Conservation (phyloP, 1,140 invertebrate species). For the Maconellicoccus hirsutus region DNA sequence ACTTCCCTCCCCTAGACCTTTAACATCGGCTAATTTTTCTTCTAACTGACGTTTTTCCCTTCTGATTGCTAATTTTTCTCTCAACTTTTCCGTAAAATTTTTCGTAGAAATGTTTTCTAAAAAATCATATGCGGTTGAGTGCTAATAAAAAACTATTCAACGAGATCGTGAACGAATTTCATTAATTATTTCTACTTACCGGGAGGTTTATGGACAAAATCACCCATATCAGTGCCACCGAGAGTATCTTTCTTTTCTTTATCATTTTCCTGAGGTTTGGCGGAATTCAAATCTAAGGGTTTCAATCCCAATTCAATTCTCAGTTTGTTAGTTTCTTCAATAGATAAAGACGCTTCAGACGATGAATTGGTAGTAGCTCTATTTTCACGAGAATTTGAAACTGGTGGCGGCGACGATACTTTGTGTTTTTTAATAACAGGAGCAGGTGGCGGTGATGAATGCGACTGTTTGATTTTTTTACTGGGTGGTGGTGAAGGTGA, state of each 20-base stretch:
- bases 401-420: conserved; percentile 29
- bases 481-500: conserved; percentile 27
- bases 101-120: conserved; percentile 60
- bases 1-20: conserved; percentile 52
- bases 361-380: conserved; percentile 35
- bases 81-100: conserved; percentile 64
- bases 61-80: conserved; percentile 60
- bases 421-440: conserved; percentile 18
- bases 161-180: background rate
- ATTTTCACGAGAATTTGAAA: conserved; percentile 25
- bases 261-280: conserved; percentile 24
- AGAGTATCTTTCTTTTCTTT: conserved; percentile 25
- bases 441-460: conserved; percentile 36
- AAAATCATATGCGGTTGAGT: conserved; percentile 24
- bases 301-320: conserved; percentile 87
- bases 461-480: background rate
- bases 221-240: conserved; percentile 57
- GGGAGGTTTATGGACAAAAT: conserved; percentile 88
- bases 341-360: conserved; percentile 53
- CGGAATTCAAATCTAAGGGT: conserved; percentile 62
- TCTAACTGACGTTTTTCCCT: conserved; percentile 74
- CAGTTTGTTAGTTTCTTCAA: conserved; percentile 84
- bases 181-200: conserved; percentile 32
- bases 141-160: too few species aligned
- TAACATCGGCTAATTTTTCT: conserved; percentile 52